A percentile compares a stretch with the other conserved stretches of the same genome.
Evolutionary conservation across 2,797 vertebrate genomes (phyloP).

Genomic region (Gorsachius magnificus): DNA sequence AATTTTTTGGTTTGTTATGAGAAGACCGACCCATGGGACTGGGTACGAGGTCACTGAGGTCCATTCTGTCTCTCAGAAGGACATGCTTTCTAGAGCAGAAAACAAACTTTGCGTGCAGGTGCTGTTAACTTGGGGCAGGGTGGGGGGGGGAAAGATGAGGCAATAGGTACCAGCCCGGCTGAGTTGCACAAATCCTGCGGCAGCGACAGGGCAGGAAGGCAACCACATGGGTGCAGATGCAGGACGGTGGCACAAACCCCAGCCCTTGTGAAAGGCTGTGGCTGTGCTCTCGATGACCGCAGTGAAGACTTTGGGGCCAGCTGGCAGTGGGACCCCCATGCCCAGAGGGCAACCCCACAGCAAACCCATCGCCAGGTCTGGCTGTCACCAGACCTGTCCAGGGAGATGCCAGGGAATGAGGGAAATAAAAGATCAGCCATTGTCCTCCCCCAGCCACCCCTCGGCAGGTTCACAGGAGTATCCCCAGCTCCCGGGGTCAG

Average conservation of each 20-base stretch:
- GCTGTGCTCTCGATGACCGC: neutral
- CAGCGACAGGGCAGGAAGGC: neutral
- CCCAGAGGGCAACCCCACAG: neutral
- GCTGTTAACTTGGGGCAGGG: neutral
- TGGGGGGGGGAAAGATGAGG: neutral
- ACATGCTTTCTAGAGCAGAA: neutral
- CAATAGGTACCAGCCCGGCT: neutral
- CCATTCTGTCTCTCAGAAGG: neutral
- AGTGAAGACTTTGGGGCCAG: neutral
- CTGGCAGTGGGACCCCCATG: rapidly evolving
- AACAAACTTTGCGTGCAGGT: neutral
- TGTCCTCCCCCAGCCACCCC: neutral
- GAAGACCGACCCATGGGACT: neutral
- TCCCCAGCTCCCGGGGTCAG: neutral
- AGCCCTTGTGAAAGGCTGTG: rapidly evolving
- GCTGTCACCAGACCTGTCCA: neutral
- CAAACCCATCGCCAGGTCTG: neutral
- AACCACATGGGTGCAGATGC: rapidly evolving
- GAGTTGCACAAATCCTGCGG: neutral
- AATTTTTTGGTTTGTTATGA: neutral
- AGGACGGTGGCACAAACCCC: neutral
- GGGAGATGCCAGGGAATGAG: neutral
- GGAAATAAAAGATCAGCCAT: neutral
- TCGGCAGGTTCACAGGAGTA: neutral
- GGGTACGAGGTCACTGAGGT: neutral